phyloP scores from a whole-genome alignment of 2,113 vertebrate genomes.

The Macroglossus sobrinus region DNA sequence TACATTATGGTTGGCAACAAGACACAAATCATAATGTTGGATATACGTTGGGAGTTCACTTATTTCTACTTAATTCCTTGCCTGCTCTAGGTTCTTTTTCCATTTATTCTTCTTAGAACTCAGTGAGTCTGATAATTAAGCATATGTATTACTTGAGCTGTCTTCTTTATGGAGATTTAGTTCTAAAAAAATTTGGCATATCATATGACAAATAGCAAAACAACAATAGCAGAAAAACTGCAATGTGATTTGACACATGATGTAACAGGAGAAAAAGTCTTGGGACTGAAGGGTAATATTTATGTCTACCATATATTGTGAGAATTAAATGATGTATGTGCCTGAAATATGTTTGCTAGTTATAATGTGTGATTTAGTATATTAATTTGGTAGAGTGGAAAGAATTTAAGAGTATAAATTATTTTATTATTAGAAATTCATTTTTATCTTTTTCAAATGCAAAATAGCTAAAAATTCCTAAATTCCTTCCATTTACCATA shows the following conservation, averaged over 20 bases:
- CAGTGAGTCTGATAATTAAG: not conserved
- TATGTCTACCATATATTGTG: not conserved
- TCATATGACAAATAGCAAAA: not conserved
- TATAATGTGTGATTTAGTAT: not conserved
- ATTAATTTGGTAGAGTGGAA: not conserved
- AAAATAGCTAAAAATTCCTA: not conserved
- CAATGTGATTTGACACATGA: not conserved
- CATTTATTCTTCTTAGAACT: not conserved
- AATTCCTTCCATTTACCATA: not conserved
- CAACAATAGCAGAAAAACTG: not conserved
- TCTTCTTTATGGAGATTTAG: not conserved
- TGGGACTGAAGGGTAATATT: not conserved
- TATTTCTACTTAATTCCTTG: not conserved
- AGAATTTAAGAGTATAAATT: not conserved
- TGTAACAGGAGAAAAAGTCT: not conserved
- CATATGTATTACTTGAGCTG: not conserved
- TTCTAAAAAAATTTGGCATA: not conserved
- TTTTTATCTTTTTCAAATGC: not conserved
- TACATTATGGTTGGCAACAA: not conserved
- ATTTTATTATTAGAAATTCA: not conserved
- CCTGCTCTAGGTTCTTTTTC: not conserved
- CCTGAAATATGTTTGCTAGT: not conserved
- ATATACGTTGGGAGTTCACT: not conserved
- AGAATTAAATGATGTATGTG: not conserved
- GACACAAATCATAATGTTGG: not conserved